Evolutionary conservation across 2,113 vertebrate genomes (phyloP), one percentile per base, ranked within the genome.

Genomic region (Chaetodon auriga): DNA sequence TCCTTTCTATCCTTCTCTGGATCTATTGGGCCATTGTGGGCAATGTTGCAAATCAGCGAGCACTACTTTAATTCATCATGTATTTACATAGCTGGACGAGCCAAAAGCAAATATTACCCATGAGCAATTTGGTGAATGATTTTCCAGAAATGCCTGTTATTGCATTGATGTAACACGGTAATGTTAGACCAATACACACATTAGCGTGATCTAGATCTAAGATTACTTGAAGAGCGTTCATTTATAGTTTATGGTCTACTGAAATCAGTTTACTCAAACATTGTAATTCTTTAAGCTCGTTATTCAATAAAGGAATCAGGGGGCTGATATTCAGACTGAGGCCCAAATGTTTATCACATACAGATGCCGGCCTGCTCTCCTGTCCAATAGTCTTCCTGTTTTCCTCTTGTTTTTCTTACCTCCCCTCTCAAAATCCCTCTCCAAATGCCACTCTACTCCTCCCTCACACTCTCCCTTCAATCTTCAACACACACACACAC

Each of bases 341-440:
- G 48, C 35, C 16, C 36, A 45, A 16, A 23, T 70, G 64, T 80
- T 66, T 23, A 61, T 73, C 68, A 21, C 21, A 21, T 53, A 38
- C 61, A 71, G 48, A 82, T 68, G 36, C 25, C 35, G 45, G 9
- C 21, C 36, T 76, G 6, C 3, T 61, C 70, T 78, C 36, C 16
- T 21, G 0, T 80, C 23, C 51, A 71, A 5, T 87, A 36, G 70
- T 60, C 65, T 36, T 57, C 54, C 19, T 65, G 0, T 55, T 63
- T 18, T 60, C 54, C 66, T 82, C 46, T 76, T 86, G 78, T 91
- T 89, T 72, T 86, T 54, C 54, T 83, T 80, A 62, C 58, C 80
- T 85, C 77, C 83, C n/a, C 53, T 58, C 53, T 30, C 5, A 64
- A 74, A 72, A 62, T 70, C 45, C 43, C 60, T 64, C 53, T 82